These are phyloP conservation scores for Drosophila austrosaltans DNA, from an alignment of 2,888 invertebrate species.

Conservation along the genomic window DNA sequence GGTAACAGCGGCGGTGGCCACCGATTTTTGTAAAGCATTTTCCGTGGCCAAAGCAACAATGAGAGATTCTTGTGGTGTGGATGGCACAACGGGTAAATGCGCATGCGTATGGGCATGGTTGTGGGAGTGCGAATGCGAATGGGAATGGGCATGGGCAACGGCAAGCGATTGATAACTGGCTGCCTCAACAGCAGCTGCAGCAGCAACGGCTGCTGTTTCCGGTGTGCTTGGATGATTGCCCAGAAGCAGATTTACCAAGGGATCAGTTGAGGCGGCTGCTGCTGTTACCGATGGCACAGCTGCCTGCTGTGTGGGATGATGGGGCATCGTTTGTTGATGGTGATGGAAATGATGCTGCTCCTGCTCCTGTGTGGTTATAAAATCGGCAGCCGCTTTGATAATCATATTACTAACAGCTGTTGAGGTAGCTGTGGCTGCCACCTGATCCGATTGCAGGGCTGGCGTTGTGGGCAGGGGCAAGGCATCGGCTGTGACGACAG, in stretches of 20 bases:
- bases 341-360: constrained; percentile 84
- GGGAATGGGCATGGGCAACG: constrained; percentile 26
- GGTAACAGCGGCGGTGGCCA: constrained; percentile 80
- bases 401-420: constrained; percentile 88
- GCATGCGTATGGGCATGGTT: constrained; percentile 48
- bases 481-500: constrained; percentile 55
- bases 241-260: constrained; percentile 79
- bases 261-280: constrained; percentile 48
- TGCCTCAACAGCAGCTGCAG: constrained; percentile 55
- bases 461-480: constrained; percentile 67
- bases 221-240: constrained; percentile 68
- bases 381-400: constrained; percentile 89
- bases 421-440: constrained; percentile 79
- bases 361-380: constrained; percentile 87
- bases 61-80: constrained; percentile 83
- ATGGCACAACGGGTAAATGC: constrained; percentile 65
- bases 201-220: constrained; percentile 58
- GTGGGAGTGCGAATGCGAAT: constrained; percentile 33
- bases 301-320: constrained; percentile 59
- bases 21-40: constrained; percentile 81
- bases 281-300: constrained; percentile 11
- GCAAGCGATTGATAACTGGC: constrained; percentile 41
- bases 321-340: constrained; percentile 74
- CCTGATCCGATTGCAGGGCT: constrained; percentile 74
- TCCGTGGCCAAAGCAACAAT: constrained; percentile 82